Conservation (phyloP, 2,113 vertebrate species). For the Tyrannus savana region DNA sequence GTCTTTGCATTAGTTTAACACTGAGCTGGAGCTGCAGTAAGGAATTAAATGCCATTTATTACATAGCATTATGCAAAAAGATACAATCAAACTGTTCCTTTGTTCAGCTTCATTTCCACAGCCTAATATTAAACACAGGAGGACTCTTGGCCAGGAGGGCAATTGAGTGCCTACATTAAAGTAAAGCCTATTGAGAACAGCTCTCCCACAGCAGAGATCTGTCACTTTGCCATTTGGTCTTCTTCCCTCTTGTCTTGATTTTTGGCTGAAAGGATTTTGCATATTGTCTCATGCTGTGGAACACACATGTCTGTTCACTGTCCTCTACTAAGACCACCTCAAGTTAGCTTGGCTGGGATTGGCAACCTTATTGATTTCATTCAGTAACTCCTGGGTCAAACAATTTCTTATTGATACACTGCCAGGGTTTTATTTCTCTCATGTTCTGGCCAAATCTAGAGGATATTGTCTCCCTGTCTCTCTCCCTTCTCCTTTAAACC, state of each 20-base stretch:
- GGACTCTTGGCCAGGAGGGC: neutral
- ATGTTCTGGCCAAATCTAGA: neutral
- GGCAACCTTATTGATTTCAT: neutral
- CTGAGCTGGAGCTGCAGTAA: neutral
- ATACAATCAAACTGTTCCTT: neutral
- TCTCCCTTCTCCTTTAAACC: neutral
- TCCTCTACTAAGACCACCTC: neutral
- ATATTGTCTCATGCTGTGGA: neutral
- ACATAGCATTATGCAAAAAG: neutral
- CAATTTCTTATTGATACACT: neutral
- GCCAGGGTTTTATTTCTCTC: constrained; percentile 3
- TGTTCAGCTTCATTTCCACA: constrained; percentile 4
- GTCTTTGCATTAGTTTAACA: neutral
- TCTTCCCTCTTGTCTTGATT: neutral
- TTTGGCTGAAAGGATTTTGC: neutral
- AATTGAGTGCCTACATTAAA: neutral
- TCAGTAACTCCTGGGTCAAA: neutral
- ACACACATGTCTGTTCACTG: neutral
- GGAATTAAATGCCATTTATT: neutral
- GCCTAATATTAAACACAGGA: neutral
- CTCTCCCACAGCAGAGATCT: neutral
- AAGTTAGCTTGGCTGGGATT: neutral
- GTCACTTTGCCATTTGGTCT: constrained; percentile 42
- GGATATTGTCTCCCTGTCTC: neutral
- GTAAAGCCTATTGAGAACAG: constrained; percentile 7